A percentile compares a stretch with the other conserved stretches of the same genome.
These are phyloP conservation scores for Plecturocebus donacophilus DNA, from an alignment of 2,113 vertebrate genomes.

Conservation along the genomic window DNA sequence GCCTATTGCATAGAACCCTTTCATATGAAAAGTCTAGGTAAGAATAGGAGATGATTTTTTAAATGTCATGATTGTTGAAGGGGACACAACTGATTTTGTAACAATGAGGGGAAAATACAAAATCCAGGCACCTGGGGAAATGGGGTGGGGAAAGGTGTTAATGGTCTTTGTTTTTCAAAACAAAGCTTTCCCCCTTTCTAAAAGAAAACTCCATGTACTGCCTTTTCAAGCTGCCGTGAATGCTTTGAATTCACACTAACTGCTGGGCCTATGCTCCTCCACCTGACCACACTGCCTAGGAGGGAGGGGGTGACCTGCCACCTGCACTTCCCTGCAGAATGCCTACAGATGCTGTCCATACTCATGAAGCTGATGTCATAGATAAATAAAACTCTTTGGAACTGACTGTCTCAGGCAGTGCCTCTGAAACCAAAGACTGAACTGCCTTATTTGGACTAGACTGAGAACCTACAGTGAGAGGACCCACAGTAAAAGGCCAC, in stretches of 20 bases:
- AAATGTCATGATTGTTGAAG: not conserved
- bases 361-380: not conserved
- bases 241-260: slow-evolving; percentile 17
- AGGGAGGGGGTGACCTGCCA: not conserved
- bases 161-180: slow-evolving; percentile 18
- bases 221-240: not conserved
- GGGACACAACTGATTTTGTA: slow-evolving; percentile 12
- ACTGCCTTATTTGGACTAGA: not conserved
- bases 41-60: not conserved
- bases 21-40: not conserved
- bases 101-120: not conserved
- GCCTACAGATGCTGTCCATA: not conserved
- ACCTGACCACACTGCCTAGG: not conserved
- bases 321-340: not conserved
- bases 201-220: slow-evolving; percentile 1
- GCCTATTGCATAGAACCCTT: not conserved
- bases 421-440: not conserved
- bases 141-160: not conserved
- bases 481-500: not conserved
- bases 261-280: not conserved
- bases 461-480: not conserved
- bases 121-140: not conserved
- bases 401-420: not conserved
- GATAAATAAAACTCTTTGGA: not conserved
- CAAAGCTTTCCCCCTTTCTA: not conserved